phyloP scores from a whole-genome alignment of 2,113 vertebrate species.

The Gambusia affinis region DNA sequence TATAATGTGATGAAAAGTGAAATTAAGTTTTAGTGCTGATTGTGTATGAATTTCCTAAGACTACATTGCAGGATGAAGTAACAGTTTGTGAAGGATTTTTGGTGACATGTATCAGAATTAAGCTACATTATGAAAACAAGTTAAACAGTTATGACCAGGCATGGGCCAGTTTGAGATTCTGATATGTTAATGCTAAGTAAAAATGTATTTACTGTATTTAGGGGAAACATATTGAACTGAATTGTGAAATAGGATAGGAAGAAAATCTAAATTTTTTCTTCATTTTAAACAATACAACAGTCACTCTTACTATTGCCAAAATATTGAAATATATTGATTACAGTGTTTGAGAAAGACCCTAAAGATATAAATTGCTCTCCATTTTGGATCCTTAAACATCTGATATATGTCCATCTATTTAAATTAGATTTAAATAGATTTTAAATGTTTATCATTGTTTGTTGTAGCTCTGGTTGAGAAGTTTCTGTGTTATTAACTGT shows the following conservation, averaged over 20 bases:
- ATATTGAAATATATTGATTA: neutral
- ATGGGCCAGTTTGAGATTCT: neutral
- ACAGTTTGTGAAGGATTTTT: neutral
- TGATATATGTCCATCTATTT: neutral
- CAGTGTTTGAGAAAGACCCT: neutral
- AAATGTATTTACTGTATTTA: neutral
- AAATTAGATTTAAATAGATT: neutral
- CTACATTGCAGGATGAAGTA: neutral
- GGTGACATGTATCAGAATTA: slow-evolving; percentile 10
- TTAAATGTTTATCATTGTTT: neutral
- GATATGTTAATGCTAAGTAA: neutral
- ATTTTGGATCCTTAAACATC: neutral
- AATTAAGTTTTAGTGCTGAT: slow-evolving; percentile 11
- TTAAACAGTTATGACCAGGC: neutral
- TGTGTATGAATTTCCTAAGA: slow-evolving; percentile 2
- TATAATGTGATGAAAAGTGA: slow-evolving; percentile 1
- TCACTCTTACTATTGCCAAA: neutral
- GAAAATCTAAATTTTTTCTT: neutral
- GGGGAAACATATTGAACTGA: neutral
- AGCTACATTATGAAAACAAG: neutral
- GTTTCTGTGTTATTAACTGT: neutral
- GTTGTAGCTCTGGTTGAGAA: neutral
- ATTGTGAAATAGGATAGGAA: neutral
- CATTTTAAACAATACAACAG: neutral
- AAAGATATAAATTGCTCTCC: neutral